These are phyloP conservation scores for Diacarnus erythraeanus DNA, from an alignment of 37 sponge, comb jelly and placozoan genomes.

Conservation along the genomic window DNA sequence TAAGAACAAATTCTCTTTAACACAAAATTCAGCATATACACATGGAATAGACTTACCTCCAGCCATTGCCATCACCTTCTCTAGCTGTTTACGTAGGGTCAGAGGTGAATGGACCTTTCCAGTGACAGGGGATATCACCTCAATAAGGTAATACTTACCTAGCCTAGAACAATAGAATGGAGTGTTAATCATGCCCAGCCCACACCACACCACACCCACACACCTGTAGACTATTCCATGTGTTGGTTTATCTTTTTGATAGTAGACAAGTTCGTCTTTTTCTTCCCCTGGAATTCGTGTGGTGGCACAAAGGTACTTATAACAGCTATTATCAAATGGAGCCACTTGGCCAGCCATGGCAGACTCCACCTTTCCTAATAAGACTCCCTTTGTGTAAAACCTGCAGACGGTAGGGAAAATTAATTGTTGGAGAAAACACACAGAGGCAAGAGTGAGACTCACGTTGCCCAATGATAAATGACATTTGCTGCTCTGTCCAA, in stretches of 20 bases:
- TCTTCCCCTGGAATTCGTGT: slow-evolving; percentile 53
- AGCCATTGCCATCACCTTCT: slow-evolving; percentile 65
- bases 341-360: slow-evolving; percentile 25
- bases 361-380: slow-evolving; percentile 18
- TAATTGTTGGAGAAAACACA: not conserved
- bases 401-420: not conserved
- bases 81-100: slow-evolving; percentile 44
- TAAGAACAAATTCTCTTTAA: too few species aligned
- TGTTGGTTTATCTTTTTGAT: slow-evolving; percentile 8
- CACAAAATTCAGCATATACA: too few species aligned
- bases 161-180: too few species aligned
- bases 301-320: slow-evolving; percentile 22
- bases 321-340: slow-evolving; percentile 30
- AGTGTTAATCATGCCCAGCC: too few species aligned
- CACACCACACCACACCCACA: not conserved
- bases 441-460: slow-evolving; percentile 11
- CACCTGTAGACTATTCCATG: slow-evolving; percentile 46
- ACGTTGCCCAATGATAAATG: slow-evolving; percentile 18
- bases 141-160: slow-evolving; percentile 60
- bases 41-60: slow-evolving; percentile 66
- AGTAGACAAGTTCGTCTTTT: slow-evolving; percentile 37
- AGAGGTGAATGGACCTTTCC: slow-evolving; percentile 37
- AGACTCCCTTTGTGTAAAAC: not conserved
- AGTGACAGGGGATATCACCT: slow-evolving; percentile 27
- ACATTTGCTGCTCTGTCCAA: slow-evolving; percentile 64